A percentile compares a stretch with the other conserved stretches of the same genome.
Evolutionary conservation across 2,888 invertebrate genomes (phyloP).

Genomic region (Hoplodrina ambigua): DNA sequence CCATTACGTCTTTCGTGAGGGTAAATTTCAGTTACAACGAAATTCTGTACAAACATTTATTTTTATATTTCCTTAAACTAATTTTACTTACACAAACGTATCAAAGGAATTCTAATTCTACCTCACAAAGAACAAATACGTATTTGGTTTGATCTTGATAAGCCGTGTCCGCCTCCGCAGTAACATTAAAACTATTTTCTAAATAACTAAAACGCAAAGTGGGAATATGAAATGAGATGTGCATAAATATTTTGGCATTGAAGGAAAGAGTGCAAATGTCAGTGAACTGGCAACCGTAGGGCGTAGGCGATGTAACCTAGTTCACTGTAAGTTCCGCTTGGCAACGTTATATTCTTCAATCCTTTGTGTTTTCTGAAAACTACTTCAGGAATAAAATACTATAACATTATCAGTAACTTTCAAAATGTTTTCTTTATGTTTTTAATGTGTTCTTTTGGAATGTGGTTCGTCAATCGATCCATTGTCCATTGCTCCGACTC

Average conservation of each 20-base stretch:
- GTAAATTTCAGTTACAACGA: neutral
- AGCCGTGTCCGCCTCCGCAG: constrained; percentile 14
- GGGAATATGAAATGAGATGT: constrained; percentile 21
- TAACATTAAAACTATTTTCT: constrained; percentile 25
- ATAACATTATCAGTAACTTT: neutral
- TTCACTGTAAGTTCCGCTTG: constrained; percentile 40
- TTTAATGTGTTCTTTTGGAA: constrained; percentile 27
- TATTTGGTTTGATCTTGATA: constrained; percentile 34
- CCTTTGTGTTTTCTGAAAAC: neutral
- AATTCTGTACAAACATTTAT: neutral
- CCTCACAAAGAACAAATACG: constrained; percentile 7
- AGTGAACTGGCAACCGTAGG: constrained; percentile 52
- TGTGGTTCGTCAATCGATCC: neutral
- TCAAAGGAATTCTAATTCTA: constrained; percentile 28
- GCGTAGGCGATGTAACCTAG: constrained; percentile 49
- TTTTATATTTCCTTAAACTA: neutral
- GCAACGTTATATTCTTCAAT: constrained; percentile 36
- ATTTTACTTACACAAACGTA: constrained; percentile 1
- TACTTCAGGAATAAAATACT: neutral
- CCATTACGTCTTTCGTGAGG: neutral
- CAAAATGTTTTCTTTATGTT: constrained; percentile 1
- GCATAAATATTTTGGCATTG: constrained; percentile 47
- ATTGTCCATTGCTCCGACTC: constrained; percentile 6
- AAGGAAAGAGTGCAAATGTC: constrained; percentile 46
- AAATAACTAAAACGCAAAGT: constrained; percentile 10